These are phyloP conservation scores for Leptogaster cylindrica DNA, from an alignment of 2,888 invertebrate genomes.

Conservation along the genomic window DNA sequence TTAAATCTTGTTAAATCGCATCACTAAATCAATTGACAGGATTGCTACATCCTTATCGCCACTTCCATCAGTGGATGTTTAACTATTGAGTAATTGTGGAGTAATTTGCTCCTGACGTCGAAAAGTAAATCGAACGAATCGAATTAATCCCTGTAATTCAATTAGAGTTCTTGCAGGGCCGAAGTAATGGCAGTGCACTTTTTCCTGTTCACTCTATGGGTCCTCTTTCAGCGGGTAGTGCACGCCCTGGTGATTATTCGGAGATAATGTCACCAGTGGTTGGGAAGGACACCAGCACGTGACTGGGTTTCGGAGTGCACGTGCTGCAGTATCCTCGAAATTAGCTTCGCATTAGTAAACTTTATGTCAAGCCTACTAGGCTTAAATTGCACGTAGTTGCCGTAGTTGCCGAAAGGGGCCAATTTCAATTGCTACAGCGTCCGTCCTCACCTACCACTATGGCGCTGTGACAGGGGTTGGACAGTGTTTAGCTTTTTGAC, in stretches of 20 bases:
- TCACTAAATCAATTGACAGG: too few relatives aligned
- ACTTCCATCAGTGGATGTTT: too few relatives aligned
- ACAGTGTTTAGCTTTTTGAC: not conserved
- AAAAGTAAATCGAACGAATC: slow-evolving; percentile 27
- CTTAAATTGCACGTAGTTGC: not conserved
- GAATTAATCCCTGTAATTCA: slow-evolving; percentile 17
- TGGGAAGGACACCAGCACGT: slow-evolving; percentile 40
- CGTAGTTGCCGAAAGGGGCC: slow-evolving; percentile 6
- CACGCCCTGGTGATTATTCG: slow-evolving; percentile 45
- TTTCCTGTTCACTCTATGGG: slow-evolving; percentile 1
- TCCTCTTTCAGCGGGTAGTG: slow-evolving; percentile 22
- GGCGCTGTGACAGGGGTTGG: not conserved
- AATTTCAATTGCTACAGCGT: not conserved
- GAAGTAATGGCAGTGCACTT: slow-evolving; percentile 19
- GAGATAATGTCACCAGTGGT: slow-evolving; percentile 41
- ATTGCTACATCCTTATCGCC: too few relatives aligned
- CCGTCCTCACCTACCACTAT: slow-evolving; percentile 11
- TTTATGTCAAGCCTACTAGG: too few relatives aligned
- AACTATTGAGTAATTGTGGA: too few relatives aligned
- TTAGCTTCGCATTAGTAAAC: slow-evolving; percentile 33
- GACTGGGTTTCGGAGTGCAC: slow-evolving; percentile 42
- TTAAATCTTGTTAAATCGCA: too few relatives aligned
- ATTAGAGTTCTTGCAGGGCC: slow-evolving; percentile 11
- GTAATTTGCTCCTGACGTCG: too few relatives aligned
- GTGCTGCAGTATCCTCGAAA: slow-evolving; percentile 41